phyloP scores from a whole-genome alignment of 2,888 invertebrate species.

The Leucophenga maculata region DNA sequence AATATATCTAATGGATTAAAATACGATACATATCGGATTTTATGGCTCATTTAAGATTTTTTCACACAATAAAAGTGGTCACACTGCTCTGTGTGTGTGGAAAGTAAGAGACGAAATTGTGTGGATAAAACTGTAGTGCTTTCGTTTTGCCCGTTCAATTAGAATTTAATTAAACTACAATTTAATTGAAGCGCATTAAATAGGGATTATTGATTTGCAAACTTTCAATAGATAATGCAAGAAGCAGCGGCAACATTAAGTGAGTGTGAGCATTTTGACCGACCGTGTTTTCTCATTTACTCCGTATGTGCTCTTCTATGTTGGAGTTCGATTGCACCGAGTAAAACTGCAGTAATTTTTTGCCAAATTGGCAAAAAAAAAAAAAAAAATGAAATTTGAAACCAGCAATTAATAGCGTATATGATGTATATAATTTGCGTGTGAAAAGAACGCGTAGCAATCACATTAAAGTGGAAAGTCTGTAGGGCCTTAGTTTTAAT shows the following conservation, averaged over 20 bases:
- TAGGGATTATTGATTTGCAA: not conserved
- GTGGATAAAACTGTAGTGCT: no score
- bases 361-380: conserved; percentile 61
- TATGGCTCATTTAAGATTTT: no score
- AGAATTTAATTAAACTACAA: no score
- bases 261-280: not conserved
- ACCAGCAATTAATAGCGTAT: conserved; percentile 22
- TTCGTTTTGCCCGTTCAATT: no score
- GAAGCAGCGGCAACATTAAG: no score
- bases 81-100: no score
- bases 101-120: no score
- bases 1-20: no score
- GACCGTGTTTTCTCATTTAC: not conserved
- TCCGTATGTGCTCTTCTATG: conserved; percentile 2
- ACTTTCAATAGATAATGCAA: not conserved
- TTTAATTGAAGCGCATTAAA: conserved; percentile 34
- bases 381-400: conserved; percentile 44
- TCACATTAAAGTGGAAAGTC: no score
- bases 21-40: no score
- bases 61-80: no score
- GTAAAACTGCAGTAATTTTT: conserved; percentile 45
- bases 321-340: conserved; percentile 31
- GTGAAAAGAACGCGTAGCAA: not conserved
- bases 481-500: no score
- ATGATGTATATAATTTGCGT: not conserved